phyloP scores from a whole-genome alignment of 1,140 invertebrate genomes.

The Macrocentrus cingulum region DNA sequence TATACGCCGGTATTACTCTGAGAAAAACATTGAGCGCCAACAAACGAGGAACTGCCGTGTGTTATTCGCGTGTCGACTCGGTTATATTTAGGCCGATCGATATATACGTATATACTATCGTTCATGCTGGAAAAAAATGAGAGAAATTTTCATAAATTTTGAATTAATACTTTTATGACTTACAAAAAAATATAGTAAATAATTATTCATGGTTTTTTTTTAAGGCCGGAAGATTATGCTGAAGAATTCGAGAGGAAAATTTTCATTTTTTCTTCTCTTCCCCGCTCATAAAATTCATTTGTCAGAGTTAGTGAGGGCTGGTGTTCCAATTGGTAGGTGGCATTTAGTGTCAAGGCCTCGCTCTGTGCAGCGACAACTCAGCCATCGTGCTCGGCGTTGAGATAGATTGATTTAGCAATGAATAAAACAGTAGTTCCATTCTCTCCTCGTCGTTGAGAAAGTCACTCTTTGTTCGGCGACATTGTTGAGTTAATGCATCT shows the following conservation, averaged over 20 bases:
- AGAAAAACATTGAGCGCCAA: too few species aligned
- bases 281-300: background rate
- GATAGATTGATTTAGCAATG: constrained; percentile 22
- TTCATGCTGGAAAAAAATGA: background rate
- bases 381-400: background rate
- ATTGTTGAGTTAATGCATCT: background rate
- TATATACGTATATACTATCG: constrained; percentile 39
- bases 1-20: background rate
- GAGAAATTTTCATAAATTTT: background rate
- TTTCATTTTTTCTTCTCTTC: background rate
- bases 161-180: too few species aligned
- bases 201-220: background rate
- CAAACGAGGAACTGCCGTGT: background rate
- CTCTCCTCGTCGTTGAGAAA: background rate
- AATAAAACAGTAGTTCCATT: constrained; percentile 24
- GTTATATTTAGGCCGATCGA: constrained; percentile 52
- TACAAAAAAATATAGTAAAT: background rate
- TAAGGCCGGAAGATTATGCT: background rate
- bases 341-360: constrained; percentile 20
- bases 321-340: constrained; percentile 3
- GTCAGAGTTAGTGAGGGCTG: background rate
- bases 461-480: background rate
- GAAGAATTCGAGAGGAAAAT: background rate
- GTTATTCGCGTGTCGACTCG: constrained; percentile 10
- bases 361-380: background rate